Evolutionary conservation across 92 coral and sea anemone genomes (phyloP), one percentile per base, ranked within the genome.

Genomic region (Montipora capitata): DNA sequence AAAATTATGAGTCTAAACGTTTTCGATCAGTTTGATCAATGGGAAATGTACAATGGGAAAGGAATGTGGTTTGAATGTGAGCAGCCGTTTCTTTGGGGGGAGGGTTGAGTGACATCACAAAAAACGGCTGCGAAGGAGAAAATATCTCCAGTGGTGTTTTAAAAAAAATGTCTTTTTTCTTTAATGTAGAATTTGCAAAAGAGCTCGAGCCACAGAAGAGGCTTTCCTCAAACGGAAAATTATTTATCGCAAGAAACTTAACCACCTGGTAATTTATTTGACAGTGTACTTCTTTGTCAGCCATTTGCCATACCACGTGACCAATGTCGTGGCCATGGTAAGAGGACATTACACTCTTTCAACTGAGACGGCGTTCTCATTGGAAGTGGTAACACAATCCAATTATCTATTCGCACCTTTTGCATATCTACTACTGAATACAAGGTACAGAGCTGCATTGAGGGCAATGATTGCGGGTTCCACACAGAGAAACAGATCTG

Each of bases 101-200:
- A 27, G 35, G 35, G 35, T 27, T 27, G 35, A 27, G 35, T 27
- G 35, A 27, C 35, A 27, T 27, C 35, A 27, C 35, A 27, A 27
- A 27, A 27, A 27, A 27, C 35, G 35, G 35, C 35, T 27, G 35
- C 35, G 35, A 27, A 27, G 35, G 35, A 27, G 35, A 27, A 27
- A 27, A 27, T 27, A 27, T 27, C 1, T 27, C 35, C 35, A 27
- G 35, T 27, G 35, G 35, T 27, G 35, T 27, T 27, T 27, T 27
- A 27, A 27, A 27, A 1, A 18, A 18, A 65, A 1, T 7, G 15
- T 10, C 17, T 43, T 40, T 52, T 56, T 15, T 54, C 41, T 4
- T 69, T 68, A 9, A 5, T 40, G n/a, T 40, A 81, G 85, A 81
- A 68, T 81, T 48, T 81, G 76, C 77, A 69, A 16, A 61, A 70